phyloP scores from a whole-genome alignment of 1,140 invertebrate genomes.

The Bactericera cockerelli region DNA sequence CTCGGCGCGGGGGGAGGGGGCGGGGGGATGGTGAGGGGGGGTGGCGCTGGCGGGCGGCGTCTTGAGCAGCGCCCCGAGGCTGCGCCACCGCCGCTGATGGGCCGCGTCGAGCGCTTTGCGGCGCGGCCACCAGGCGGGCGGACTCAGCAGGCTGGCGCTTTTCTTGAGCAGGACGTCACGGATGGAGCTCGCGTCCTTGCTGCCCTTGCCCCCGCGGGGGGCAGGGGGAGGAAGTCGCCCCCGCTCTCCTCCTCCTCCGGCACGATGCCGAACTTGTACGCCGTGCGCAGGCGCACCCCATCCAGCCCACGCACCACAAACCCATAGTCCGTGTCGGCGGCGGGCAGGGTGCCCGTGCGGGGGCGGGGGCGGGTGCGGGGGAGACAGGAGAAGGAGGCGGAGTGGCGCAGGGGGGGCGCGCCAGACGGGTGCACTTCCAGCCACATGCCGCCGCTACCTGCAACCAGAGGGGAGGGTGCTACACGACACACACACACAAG shows the following conservation, averaged over 20 bases:
- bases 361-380: conserved; percentile 29
- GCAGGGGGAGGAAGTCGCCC: no score
- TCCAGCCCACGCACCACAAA: conserved; percentile 20
- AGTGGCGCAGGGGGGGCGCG: conserved; percentile 30
- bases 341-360: conserved; percentile 33
- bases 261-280: conserved; percentile 16
- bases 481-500: no score
- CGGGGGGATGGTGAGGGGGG: conserved; percentile 10
- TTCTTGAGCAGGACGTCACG: conserved; percentile 29
- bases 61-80: conserved; percentile 33
- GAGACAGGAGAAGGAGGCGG: conserved; percentile 36
- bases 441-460: no score
- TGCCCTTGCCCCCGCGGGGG: no score
- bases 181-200: conserved; percentile 17
- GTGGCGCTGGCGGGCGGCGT: conserved; percentile 23
- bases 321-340: conserved; percentile 24
- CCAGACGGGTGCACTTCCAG: conserved; percentile 12
- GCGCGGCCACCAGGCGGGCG: conserved; percentile 27
- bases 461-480: no score
- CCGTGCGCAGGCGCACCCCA: not conserved
- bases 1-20: conserved; percentile 30
- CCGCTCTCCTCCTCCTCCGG: conserved; percentile 24
- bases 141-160: conserved; percentile 31
- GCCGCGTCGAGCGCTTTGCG: conserved; percentile 22
- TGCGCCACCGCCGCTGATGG: conserved; percentile 33